Base-by-base conservation (phyloP, 2,888 invertebrate genomes). In the Chrysotoxum bicinctum region DNA sequence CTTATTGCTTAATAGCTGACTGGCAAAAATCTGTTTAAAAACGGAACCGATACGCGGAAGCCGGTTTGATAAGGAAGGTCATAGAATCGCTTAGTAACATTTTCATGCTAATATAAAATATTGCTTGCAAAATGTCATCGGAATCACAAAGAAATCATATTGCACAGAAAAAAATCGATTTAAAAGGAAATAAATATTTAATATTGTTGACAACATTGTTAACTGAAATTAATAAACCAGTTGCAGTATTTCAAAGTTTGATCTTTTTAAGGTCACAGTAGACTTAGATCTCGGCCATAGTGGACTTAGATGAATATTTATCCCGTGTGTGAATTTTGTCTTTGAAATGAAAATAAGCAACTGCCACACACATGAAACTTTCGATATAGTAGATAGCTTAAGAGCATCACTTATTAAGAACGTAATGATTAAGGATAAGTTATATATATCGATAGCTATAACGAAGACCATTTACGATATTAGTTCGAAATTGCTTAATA, bases 61-160 rank as follows among this genome's bases (percentile, higher is more conserved):
- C 60, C 60, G 60, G 60, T 62, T 62, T 16, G 26, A 26, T 14
- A 8, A 21, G 43, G 60, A 62, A 62, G 60, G 60, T 43, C 43
- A 62, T 43, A 62, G 40, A 60, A 23, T 23, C 5, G 26, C n/a
- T 23, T 9, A 19, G 35, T 3, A 14, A 43, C 1, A 45, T 45
- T 7, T 60, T 3, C 14, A 32, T 10, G 6, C 5, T 16, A 40
- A 23, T 21, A 21, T 23, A 58, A 37, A 19, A n/a, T 21, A 35
- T 21, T 58, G 3, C 1, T 32, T 60, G 37, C 40, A 23, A 62
- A 62, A 62, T 62, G 60, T 62, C 60, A 60, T 43, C 40, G 60
- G 16, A 26, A 62, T 26, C 16, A 37, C 19, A 35, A 58, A 58
- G 37, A 43, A 62, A 43, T 43, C 26, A 43, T 62, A 62, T n/a